Evolutionary conservation across 2,888 invertebrate species (phyloP).

Genomic region (Eurois occulta): DNA sequence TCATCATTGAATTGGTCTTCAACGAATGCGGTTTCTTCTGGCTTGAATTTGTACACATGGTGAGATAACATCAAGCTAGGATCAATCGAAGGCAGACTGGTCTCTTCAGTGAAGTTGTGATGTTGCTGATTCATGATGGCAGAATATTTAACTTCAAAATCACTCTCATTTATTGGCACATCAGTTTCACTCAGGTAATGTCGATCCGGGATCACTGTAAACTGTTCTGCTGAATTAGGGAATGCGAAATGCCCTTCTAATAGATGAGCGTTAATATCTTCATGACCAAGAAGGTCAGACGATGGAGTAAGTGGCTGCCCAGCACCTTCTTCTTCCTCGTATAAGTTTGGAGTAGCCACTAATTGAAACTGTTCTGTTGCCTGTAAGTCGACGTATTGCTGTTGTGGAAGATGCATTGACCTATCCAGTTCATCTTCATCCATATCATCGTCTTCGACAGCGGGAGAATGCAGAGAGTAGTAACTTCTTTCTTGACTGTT

Average conservation of each 20-base stretch:
- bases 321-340: conserved; percentile 91
- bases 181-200: conserved; percentile 84
- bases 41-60: conserved; percentile 81
- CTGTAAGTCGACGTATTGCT: conserved; percentile 91
- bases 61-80: conserved; percentile 80
- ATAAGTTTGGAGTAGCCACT: conserved; percentile 89
- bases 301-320: conserved; percentile 89
- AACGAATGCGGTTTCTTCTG: conserved; percentile 81
- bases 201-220: conserved; percentile 89
- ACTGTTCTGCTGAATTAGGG: conserved; percentile 87
- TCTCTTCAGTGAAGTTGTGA: conserved; percentile 74
- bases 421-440: conserved; percentile 87
- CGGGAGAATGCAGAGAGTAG: conserved; percentile 85
- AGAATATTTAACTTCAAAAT: conserved; percentile 88
- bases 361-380: conserved; percentile 92
- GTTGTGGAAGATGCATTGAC: conserved; percentile 86
- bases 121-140: conserved; percentile 82
- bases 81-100: conserved; percentile 79
- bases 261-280: conserved; percentile 87
- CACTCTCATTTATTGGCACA: conserved; percentile 81
- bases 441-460: conserved; percentile 85
- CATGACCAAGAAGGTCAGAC: conserved; percentile 86
- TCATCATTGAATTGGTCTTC: conserved; percentile 87
- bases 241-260: conserved; percentile 89
- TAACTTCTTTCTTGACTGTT: conserved; percentile 90